These are phyloP conservation scores for Onychomys torridus DNA, from an alignment of 2,797 vertebrate genomes.

Conservation along the genomic window DNA sequence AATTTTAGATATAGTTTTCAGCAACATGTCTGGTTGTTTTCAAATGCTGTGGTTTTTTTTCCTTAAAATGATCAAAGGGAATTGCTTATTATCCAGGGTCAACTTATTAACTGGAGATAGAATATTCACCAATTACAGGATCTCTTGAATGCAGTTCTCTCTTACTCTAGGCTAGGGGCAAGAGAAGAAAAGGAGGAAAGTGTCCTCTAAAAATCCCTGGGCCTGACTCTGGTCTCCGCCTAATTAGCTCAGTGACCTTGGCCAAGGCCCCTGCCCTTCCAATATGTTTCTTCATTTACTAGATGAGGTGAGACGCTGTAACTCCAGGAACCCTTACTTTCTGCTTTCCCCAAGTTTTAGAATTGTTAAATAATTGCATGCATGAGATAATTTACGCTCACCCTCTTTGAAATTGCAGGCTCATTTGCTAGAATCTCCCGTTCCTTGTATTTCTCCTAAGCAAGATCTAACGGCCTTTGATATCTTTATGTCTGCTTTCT, in stretches of 20 bases:
- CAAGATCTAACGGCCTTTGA: slow-evolving; percentile 75
- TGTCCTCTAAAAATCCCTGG: not conserved
- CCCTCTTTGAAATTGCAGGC: slow-evolving; percentile 69
- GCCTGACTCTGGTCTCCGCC: not conserved
- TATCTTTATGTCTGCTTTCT: slow-evolving; percentile 67
- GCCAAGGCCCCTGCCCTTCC: not conserved
- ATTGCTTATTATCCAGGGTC: slow-evolving; percentile 69
- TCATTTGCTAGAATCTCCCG: slow-evolving; percentile 68
- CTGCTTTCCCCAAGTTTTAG: slow-evolving; percentile 33
- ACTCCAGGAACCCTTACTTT: slow-evolving; percentile 1
- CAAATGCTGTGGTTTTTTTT: slow-evolving; percentile 52
- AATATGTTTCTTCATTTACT: slow-evolving; percentile 34
- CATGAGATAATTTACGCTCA: slow-evolving; percentile 56
- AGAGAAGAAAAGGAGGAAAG: not conserved
- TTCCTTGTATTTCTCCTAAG: slow-evolving; percentile 64
- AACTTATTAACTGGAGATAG: slow-evolving; percentile 64
- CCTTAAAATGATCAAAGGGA: slow-evolving; percentile 73
- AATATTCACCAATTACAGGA: slow-evolving; percentile 43
- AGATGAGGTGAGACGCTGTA: slow-evolving; percentile 10
- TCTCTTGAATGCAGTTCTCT: slow-evolving; percentile 10
- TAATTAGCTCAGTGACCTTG: slow-evolving; percentile 48
- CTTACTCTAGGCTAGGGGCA: slow-evolving; percentile 29
- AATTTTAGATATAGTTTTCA: slow-evolving; percentile 40
- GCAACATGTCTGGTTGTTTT: slow-evolving; percentile 48
- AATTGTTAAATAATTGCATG: slow-evolving; percentile 49